Base-by-base conservation (phyloP, 2,888 invertebrate genomes). In the Lithodes maja region DNA sequence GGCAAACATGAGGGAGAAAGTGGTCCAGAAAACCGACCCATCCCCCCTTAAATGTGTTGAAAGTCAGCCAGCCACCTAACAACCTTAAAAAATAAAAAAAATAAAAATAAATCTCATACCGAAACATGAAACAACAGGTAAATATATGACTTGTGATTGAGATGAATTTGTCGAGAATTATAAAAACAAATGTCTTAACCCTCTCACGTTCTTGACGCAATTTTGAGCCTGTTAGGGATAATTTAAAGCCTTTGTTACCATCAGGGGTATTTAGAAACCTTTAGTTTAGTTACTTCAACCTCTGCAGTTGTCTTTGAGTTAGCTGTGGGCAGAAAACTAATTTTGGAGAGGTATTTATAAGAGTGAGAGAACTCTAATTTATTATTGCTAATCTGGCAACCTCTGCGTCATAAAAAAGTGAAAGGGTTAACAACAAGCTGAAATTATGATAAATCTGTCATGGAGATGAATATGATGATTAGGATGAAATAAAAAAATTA, bases 381-480 rank as follows among this genome's bases (percentile, higher is more conserved):
- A 33, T 33, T 33, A 33, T 33, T 0, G 33, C 33, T 33, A 33
- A 33, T 33, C 33, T 33, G 33, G 33, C 33, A 33, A 33, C 33
- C 33, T 33, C 33, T 33, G 33, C 33, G 33, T 33, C 33, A 33
- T 33, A 33, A 33, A 33, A 33, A 33, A 0, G 12, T 55, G 17
- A 52, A 17, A 17, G 15, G 9, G 3, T 50, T 12, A 68, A 33
- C 53, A 53, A 12, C n/a, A 69, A 17, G 69, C 52, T 33, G 53
- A 33, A 17, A 53, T 53, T 69, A 79, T 52, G 55, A 49, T 33
- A 33, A 53, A 7, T 53, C 68, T 79, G 79, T 85, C 85, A 79
- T 85, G 85, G 79, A 85, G 53, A 79, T 69, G 69, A 85, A 69
- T 77, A 69, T 79, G 49, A 78, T 78, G 54, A 53, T 50, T 33